Evolutionary conservation across 2,888 invertebrate genomes (phyloP), one percentile per base, ranked within the genome.

Genomic region (Rapana venosa): DNA sequence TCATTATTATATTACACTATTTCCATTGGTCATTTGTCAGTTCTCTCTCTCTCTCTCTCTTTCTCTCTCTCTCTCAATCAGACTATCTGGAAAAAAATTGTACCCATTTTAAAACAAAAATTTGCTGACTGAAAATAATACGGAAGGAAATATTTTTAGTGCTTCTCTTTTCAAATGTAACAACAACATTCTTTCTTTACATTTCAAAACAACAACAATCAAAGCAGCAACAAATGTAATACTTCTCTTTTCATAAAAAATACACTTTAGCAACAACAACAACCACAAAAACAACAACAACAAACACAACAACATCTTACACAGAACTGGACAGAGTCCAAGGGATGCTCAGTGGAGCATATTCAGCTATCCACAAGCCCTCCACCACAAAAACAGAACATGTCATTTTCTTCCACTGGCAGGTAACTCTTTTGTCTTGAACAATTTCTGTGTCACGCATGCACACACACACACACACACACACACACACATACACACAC

Each of bases 401-500:
- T 47, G 47, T 47, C 47, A 47, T 47, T 47, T 47, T 47, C 47
- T 47, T 47, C 47, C 8, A 47, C 4, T 47, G 47, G 8, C 47
- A 47, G 2, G 47, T 8, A 47, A 47, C 47, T 47, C 47, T 47
- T 47, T 47, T 8, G 8, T 47, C 47, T 8, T 8, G 47, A 47
- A 47, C 47, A 5, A 47, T 47, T 47, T 47, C 47, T 47, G 47
- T 47, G 4, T 47, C 35, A 79, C 79, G 15, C 8, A 35, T 17
- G 15, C 79, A 35, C 35, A 79, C 79, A 35, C 79, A 79, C 79
- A 35, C 79, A 79, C 79, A 35, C 79, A 79, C 79, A 15, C 35
- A 13, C 79, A 15, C 79, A 79, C 79, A 35, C 79, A 79, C 79
- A 35, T 35, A 79, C 79, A 35, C 35, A 79, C 79, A 35, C 79